Evolutionary conservation across 2,113 vertebrate genomes (phyloP).

Genomic region (Alethe diademata): DNA sequence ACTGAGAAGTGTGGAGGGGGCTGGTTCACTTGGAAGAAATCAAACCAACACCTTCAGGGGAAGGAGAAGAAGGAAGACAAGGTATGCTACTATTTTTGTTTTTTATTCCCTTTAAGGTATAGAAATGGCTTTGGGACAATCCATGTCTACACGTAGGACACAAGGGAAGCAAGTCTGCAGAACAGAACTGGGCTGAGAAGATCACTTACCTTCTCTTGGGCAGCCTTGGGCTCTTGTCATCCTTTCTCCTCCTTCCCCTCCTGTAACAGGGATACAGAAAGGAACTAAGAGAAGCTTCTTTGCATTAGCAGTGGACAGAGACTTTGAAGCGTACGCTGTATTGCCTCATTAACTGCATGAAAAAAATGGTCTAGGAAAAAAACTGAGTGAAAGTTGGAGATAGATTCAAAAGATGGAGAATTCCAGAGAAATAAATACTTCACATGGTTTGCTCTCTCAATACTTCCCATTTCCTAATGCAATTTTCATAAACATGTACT

Average conservation of each 20-base stretch:
- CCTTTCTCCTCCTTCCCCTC: slow-evolving; percentile 93
- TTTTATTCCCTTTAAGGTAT: neutral
- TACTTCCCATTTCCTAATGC: neutral
- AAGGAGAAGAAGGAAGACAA: neutral
- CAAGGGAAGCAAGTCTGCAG: neutral
- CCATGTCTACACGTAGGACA: neutral
- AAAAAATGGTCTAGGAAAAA: neutral
- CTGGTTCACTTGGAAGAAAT: neutral
- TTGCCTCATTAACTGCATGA: neutral
- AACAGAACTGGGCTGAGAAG: neutral
- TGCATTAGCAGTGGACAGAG: neutral
- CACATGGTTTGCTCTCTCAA: neutral
- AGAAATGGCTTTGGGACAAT: neutral
- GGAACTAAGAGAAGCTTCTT: neutral
- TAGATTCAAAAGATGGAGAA: neutral
- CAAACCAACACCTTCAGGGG: neutral
- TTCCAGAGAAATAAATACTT: neutral
- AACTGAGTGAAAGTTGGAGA: neutral
- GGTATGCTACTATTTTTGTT: neutral
- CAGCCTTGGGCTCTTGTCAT: slow-evolving; percentile 94
- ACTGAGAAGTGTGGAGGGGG: neutral
- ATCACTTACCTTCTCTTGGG: slow-evolving; percentile 89
- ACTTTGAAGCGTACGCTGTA: neutral
- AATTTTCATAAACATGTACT: neutral
- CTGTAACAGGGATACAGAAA: slow-evolving; percentile 68